Percentiles rank a stretch among this genome's conserved stretches.
These are phyloP conservation scores for Mantis religiosa DNA, from an alignment of 2,888 invertebrate genomes.

Conservation along the genomic window DNA sequence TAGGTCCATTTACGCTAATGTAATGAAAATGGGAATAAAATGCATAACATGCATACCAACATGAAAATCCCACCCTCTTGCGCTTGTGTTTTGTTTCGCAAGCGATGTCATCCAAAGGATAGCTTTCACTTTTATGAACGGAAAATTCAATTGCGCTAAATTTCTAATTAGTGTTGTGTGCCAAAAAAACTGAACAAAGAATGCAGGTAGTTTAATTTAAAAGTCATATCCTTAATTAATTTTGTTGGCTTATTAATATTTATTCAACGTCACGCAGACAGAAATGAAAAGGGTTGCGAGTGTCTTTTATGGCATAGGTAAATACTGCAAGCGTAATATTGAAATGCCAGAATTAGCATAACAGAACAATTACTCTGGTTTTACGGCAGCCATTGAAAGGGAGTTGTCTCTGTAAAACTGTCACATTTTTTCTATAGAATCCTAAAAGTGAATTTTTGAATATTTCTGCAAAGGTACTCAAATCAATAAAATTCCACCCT, in stretches of 20 bases:
- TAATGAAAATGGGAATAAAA: neutral
- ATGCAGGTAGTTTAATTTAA: neutral
- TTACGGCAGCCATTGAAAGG: neutral
- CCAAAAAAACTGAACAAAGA: neutral
- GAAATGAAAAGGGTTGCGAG: neutral
- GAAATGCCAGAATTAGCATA: neutral
- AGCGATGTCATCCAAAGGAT: neutral
- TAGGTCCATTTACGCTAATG: neutral
- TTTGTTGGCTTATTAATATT: neutral
- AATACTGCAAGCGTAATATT: neutral
- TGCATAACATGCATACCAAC: neutral
- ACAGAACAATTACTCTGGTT: neutral
- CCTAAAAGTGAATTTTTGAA: too few relatives aligned
- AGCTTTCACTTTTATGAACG: neutral
- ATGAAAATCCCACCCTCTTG: neutral
- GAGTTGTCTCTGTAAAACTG: neutral
- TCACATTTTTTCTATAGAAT: too few relatives aligned
- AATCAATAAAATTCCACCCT: too few relatives aligned
- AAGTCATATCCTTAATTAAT: neutral
- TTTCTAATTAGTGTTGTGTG: neutral
- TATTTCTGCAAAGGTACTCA: too few relatives aligned
- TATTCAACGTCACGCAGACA: neutral
- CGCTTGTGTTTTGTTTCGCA: neutral
- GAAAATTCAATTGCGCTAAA: neutral
- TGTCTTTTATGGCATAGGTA: neutral